Percentiles rank a stretch among this genome's conserved stretches.
Evolutionary conservation across 2,888 invertebrate genomes (phyloP).

Genomic region (Caenorhabditis virilis): DNA sequence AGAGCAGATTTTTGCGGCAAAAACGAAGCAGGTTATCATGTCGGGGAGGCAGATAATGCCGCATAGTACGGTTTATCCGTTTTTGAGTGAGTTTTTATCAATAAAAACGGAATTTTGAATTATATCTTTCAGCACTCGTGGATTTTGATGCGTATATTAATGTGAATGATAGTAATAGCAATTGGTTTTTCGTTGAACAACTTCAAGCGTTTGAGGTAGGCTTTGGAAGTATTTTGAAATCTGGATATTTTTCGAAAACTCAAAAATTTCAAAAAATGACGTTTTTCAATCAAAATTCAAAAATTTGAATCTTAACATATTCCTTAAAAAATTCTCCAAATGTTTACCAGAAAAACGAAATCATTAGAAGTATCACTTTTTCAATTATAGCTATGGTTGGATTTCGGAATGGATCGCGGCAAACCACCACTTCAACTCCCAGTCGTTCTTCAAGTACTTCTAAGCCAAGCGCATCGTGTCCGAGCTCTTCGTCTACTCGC

Average conservation of each 20-base stretch:
- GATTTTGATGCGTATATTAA: constrained; percentile 20
- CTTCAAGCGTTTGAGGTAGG: constrained; percentile 86
- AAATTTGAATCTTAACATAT: constrained; percentile 74
- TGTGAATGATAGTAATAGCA: constrained; percentile 72
- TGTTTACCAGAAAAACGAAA: too few species aligned
- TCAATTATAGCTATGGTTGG: constrained; percentile 89
- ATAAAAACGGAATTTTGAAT: background rate
- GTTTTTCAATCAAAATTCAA: too few species aligned
- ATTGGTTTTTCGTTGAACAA: constrained; percentile 95
- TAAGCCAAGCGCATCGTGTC: constrained; percentile 79
- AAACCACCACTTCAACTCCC: constrained; percentile 94
- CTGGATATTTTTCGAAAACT: background rate
- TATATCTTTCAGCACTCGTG: constrained; percentile 10
- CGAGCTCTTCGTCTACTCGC: constrained; percentile 91
- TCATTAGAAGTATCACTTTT: too few species aligned
- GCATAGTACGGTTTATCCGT: constrained; percentile 24
- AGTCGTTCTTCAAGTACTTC: constrained; percentile 84
- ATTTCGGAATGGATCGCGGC: constrained; percentile 78
- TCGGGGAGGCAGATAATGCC: constrained; percentile 30
- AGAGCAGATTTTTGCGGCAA: constrained; percentile 26
- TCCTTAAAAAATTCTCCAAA: constrained; percentile 71
- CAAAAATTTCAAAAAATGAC: too few species aligned
- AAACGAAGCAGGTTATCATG: constrained; percentile 10
- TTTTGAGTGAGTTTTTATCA: constrained; percentile 11
- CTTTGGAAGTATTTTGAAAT: background rate